These are phyloP conservation scores for Gallinago media DNA, from an alignment of 2,113 vertebrate genomes.

Conservation along the genomic window DNA sequence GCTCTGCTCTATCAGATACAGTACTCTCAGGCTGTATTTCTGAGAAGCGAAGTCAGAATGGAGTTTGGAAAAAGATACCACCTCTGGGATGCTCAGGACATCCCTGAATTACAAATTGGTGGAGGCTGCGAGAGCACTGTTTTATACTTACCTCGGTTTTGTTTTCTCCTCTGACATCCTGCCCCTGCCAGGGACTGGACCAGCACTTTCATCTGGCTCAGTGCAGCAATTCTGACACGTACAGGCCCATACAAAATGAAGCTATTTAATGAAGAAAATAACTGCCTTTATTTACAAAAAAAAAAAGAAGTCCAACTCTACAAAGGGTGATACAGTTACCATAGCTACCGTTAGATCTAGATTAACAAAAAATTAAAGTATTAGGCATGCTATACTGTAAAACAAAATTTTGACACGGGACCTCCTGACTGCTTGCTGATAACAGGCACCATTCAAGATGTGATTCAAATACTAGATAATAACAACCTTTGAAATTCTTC, in stretches of 20 bases:
- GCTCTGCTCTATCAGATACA: not conserved
- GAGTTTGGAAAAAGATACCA: not conserved
- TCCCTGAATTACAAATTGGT: not conserved
- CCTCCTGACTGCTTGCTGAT: not conserved
- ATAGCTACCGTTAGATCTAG: not conserved
- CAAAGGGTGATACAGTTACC: not conserved
- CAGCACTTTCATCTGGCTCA: not conserved
- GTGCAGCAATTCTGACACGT: not conserved
- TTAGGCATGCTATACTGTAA: not conserved
- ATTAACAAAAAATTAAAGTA: not conserved
- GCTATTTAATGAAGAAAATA: not conserved
- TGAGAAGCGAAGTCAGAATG: not conserved
- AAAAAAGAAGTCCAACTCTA: not conserved
- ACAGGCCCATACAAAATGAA: rapidly evolving
- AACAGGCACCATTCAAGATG: not conserved
- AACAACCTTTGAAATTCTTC: not conserved
- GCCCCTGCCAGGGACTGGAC: not conserved
- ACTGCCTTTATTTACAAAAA: not conserved
- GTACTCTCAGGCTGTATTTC: not conserved
- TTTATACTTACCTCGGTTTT: not conserved
- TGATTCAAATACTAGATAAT: not conserved
- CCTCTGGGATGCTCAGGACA: not conserved
- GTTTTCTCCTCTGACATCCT: not conserved
- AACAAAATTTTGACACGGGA: not conserved
- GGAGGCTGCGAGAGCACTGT: not conserved